Evolutionary conservation across 2,888 invertebrate genomes (phyloP).

Genomic region (Trichacis sp.): DNA sequence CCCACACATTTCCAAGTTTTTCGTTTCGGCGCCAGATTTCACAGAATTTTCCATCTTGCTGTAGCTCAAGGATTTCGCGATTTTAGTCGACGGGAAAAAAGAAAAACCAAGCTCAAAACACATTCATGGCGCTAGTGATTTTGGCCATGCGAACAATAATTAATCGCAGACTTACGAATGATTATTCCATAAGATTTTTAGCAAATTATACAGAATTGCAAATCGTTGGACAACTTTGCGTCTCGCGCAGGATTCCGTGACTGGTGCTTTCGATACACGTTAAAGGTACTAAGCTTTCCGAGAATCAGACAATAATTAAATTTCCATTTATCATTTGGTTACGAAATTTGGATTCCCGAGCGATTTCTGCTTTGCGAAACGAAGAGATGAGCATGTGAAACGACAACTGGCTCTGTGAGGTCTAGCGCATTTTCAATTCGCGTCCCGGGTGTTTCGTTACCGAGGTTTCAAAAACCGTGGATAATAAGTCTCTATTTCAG

Average conservation of each 20-base stretch:
- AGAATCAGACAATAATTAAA: constrained; percentile 9
- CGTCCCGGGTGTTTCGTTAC: neutral
- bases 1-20: too few relatives aligned
- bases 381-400: neutral
- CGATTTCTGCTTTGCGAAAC: neutral
- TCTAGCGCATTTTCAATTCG: constrained; percentile 5
- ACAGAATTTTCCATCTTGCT: constrained; percentile 1
- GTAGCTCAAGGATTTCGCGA: neutral
- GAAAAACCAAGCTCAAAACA: neutral
- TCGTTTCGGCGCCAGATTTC: constrained; percentile 7
- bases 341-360: neutral
- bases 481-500: too few relatives aligned
- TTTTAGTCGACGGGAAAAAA: neutral
- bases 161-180: constrained; percentile 3
- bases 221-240: neutral
- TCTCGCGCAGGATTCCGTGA: neutral
- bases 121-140: constrained; percentile 2
- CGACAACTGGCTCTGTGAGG: constrained; percentile 2
- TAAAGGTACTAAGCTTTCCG: constrained; percentile 8
- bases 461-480: too few relatives aligned
- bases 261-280: constrained; percentile 2
- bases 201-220: constrained; percentile 1
- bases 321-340: neutral
- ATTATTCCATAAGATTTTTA: constrained; percentile 7
- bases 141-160: constrained; percentile 4